phyloP scores from a whole-genome alignment of 2,797 vertebrate genomes.

The Eulemur albifrons region DNA sequence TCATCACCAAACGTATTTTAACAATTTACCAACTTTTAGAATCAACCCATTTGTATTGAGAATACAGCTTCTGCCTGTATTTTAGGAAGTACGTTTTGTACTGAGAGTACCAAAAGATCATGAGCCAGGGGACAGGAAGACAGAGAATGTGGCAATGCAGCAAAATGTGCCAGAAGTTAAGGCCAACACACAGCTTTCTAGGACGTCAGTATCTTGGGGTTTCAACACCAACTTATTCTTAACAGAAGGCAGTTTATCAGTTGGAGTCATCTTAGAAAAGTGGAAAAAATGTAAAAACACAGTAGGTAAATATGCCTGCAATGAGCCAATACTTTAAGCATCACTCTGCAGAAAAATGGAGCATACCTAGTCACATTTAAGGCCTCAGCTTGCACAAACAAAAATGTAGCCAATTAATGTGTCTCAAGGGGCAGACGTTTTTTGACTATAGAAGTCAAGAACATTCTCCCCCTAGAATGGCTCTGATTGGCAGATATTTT shows the following conservation, averaged over 20 bases:
- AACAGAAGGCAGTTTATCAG: not conserved
- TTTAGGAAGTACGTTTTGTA: not conserved
- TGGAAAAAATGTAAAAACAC: not conserved
- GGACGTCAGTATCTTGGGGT: not conserved
- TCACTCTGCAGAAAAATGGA: not conserved
- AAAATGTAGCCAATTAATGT: slow-evolving; percentile 62
- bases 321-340: not conserved
- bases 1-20: not conserved
- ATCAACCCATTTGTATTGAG: not conserved
- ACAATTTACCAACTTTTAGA: not conserved
- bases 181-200: not conserved
- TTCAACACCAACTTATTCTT: not conserved
- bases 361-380: slow-evolving; percentile 21
- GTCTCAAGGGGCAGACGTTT: slow-evolving; percentile 62
- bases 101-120: not conserved
- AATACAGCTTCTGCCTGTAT: not conserved
- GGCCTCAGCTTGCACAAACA: slow-evolving; percentile 52
- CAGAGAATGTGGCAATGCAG: not conserved
- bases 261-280: slow-evolving; percentile 25
- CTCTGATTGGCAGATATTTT: slow-evolving; percentile 78
- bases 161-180: not conserved
- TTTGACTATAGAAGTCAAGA: slow-evolving; percentile 47
- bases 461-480: slow-evolving; percentile 3
- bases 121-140: not conserved
- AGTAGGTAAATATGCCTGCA: not conserved